Base-by-base conservation (phyloP, 1,140 invertebrate genomes). In the Phocides pigmalion region DNA sequence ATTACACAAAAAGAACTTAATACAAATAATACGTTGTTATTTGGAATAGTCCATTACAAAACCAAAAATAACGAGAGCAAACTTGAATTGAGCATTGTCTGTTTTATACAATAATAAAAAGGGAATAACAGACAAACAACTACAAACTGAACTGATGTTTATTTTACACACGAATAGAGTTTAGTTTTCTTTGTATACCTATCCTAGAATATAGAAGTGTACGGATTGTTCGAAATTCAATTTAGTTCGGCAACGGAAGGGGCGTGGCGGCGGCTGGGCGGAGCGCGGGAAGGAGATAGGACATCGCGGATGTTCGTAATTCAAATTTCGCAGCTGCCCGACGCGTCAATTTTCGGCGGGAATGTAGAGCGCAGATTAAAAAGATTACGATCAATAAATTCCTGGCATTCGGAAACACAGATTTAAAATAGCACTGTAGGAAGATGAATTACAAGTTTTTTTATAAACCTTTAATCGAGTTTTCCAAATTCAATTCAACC, bases 261-360 rank as follows among this genome's bases (percentile, higher is more conserved):
- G 84, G 84, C 84, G 84, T 87, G 84, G 71, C 72, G 16, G 41
- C 51, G 54, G 62, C 71, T 82, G 76, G 84, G 82, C 84, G 84
- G 82, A 68, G 70, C 82, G 81, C 73, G 71, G 72, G 76, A 87
- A 77, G 78, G 79, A 85, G 82, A 85, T 82, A 86, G 83, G 83
- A 82, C 74, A 72, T 65, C 50, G 64, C 76, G 78, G 81, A 79
- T 83, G 76, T 82, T 82, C 81, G 63, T 70, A 70, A 75, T 82
- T 81, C 77, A 62, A 84, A 82, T 75, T 82, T 78, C 61, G 76
- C 82, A 85, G 79, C 82, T 85, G 82, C 64, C 59, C 65, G 58
- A 66, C 56, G 37, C 37, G 49, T 63, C 61, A 53, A 39, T 63
- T 41, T 63, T 62, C 39, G 61, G 58, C 42, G 58, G 58, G 32